These are phyloP conservation scores for Poeciliopsis presidionis DNA, from an alignment of 2,797 vertebrate species.

Conservation along the genomic window DNA sequence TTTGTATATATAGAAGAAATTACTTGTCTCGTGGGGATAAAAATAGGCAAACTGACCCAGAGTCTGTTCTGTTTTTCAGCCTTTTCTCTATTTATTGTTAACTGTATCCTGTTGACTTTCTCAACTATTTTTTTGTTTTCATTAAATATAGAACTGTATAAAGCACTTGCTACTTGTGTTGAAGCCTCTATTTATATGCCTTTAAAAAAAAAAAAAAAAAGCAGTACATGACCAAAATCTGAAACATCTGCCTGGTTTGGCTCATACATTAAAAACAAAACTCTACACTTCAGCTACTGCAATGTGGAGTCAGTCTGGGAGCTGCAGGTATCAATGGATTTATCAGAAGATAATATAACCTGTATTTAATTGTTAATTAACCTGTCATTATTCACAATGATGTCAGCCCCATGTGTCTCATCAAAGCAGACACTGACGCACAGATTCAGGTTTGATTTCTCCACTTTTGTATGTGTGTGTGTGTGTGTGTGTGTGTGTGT, in stretches of 20 bases:
- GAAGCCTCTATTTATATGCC: conserved; percentile 8
- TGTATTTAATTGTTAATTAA: background rate
- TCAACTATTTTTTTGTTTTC: background rate
- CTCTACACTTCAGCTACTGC: background rate
- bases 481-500: conserved; percentile 27
- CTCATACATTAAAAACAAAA: conserved; percentile 21
- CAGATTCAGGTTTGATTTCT: conserved; percentile 21
- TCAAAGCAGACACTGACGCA: conserved; percentile 23
- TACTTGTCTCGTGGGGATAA: background rate
- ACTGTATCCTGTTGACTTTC: background rate
- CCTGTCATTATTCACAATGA: conserved; percentile 5
- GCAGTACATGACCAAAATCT: conserved; percentile 39
- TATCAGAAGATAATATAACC: background rate
- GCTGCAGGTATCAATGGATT: background rate
- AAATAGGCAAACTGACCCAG: background rate
- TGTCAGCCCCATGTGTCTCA: conserved; percentile 7
- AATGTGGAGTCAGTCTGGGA: conserved; percentile 6
- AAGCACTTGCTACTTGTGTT: background rate
- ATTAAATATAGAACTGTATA: conserved; percentile 5
- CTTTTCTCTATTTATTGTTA: conserved; percentile 16
- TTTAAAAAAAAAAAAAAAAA: conserved; percentile 7
- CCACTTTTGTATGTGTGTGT: conserved; percentile 17
- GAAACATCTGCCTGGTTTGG: conserved; percentile 46
- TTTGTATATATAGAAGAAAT: background rate
- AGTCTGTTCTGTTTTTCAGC: background rate